These are phyloP conservation scores for Crotophaga sulcirostris DNA, from an alignment of 2,113 vertebrate species.

Conservation along the genomic window DNA sequence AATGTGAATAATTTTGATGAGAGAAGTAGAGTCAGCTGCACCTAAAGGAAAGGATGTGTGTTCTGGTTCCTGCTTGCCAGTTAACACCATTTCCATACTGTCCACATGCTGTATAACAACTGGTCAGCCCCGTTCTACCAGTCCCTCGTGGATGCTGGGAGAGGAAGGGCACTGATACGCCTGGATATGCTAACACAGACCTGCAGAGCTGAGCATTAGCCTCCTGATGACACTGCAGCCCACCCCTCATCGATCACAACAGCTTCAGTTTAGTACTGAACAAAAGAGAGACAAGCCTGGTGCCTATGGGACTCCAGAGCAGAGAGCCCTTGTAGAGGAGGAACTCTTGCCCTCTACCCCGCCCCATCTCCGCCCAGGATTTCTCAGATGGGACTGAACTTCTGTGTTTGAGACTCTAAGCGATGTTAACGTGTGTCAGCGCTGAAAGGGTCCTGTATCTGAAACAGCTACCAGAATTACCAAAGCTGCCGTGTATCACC, in stretches of 20 bases:
- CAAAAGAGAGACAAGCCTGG: background rate
- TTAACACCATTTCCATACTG: background rate
- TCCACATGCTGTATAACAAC: rapidly evolving
- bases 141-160: background rate
- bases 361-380: background rate
- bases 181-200: background rate
- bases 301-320: background rate
- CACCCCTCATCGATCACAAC: background rate
- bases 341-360: background rate
- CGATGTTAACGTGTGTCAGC: background rate
- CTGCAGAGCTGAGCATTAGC: background rate
- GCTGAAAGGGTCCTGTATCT: background rate
- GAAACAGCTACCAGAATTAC: background rate
- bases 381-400: background rate
- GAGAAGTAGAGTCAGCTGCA: background rate
- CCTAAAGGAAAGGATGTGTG: background rate
- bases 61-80: background rate
- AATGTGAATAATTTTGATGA: background rate
- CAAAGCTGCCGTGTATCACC: background rate
- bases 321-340: background rate
- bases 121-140: background rate
- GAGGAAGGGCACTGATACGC: background rate
- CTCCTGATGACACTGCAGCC: background rate
- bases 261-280: background rate
- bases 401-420: background rate